Percentiles rank a stretch among this genome's conserved stretches.
Conservation (phyloP, 2,113 vertebrate genomes). For the Axis porcinus region DNA sequence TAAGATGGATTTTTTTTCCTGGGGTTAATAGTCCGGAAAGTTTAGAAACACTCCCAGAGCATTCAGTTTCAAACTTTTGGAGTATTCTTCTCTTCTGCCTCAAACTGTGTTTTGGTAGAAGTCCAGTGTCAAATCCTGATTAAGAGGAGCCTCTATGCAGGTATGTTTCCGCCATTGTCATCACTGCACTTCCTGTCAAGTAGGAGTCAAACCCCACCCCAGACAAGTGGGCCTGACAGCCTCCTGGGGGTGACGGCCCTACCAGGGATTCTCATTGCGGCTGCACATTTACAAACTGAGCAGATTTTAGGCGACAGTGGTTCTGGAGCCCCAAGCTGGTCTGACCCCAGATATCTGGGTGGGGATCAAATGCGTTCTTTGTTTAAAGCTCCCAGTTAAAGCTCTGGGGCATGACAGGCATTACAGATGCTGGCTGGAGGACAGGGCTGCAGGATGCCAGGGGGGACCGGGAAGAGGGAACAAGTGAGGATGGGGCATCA, state of each 20-base stretch:
- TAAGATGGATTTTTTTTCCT: neutral
- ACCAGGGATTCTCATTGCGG: rapidly evolving
- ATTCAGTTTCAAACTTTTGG: neutral
- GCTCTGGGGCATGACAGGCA: rapidly evolving
- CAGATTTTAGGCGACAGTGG: too few relatives aligned
- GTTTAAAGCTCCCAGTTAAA: neutral
- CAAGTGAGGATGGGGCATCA: neutral
- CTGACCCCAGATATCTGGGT: neutral
- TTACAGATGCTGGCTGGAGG: neutral
- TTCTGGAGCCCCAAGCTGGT: neutral
- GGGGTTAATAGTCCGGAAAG: neutral
- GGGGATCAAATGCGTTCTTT: neutral
- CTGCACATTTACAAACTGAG: rapidly evolving
- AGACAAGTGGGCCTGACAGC: too few relatives aligned
- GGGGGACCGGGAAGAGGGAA: neutral
- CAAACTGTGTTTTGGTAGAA: neutral
- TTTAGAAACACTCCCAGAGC: neutral
- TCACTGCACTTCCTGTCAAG: neutral
- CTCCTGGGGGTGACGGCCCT: neutral
- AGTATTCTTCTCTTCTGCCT: neutral
- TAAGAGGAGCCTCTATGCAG: neutral
- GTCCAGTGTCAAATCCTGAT: neutral
- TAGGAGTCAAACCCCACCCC: neutral
- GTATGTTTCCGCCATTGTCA: rapidly evolving
- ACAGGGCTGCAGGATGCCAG: too few relatives aligned